phyloP scores from a whole-genome alignment of 92 coral and sea anemone genomes.

The Galaxea fascicularis region DNA sequence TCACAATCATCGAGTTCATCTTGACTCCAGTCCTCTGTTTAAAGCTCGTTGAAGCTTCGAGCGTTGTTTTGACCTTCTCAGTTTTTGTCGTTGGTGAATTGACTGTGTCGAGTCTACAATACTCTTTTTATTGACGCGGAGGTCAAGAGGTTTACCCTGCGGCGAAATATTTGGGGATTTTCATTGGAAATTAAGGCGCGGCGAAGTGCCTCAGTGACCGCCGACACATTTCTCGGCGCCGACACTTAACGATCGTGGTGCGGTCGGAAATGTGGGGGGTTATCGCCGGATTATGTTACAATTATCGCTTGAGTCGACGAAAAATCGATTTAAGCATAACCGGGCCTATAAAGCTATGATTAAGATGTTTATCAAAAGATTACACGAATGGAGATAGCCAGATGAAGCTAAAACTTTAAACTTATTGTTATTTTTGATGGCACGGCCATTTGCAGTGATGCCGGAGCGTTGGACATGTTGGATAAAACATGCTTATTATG shows the following conservation, averaged over 20 bases:
- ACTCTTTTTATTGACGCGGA: constrained; percentile 26
- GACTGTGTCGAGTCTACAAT: not conserved
- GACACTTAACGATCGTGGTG: constrained; percentile 12
- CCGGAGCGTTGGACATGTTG: too few relatives aligned
- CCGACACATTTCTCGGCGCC: constrained; percentile 11
- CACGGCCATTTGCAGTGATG: too few relatives aligned
- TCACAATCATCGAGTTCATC: not conserved
- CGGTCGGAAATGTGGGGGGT: constrained; percentile 48
- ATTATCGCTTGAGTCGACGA: not conserved
- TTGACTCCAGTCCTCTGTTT: not conserved
- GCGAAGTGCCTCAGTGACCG: not conserved
- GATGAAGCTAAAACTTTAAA: not conserved
- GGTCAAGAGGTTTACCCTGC: not conserved
- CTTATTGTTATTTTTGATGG: too few relatives aligned
- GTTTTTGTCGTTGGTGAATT: not conserved
- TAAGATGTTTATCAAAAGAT: not conserved
- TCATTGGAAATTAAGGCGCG: constrained; percentile 11
- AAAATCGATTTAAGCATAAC: not conserved
- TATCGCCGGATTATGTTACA: constrained; percentile 27
- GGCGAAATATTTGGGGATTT: constrained; percentile 12
- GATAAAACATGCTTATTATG: not conserved
- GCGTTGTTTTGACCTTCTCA: not conserved
- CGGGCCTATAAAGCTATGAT: not conserved
- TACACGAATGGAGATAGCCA: not conserved
- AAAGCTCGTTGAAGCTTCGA: not conserved